Evolutionary conservation across 2,888 invertebrate genomes (phyloP).

Genomic region (Drosophila eohydei): DNA sequence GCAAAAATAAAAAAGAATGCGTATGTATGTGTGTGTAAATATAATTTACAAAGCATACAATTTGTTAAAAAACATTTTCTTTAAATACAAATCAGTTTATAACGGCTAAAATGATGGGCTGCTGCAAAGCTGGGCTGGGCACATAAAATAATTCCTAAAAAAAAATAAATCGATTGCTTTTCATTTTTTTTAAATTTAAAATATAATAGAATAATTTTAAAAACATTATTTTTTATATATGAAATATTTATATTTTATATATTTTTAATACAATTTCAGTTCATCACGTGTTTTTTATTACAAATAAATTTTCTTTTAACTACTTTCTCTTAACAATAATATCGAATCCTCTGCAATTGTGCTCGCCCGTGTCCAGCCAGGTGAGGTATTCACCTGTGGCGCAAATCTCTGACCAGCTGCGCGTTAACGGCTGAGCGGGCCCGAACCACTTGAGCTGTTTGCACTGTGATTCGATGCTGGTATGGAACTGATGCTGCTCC

Average conservation of each 20-base stretch:
- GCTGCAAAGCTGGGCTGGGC: not conserved
- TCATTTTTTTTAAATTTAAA: not conserved
- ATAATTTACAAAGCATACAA: slow-evolving; percentile 60
- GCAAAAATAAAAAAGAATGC: slow-evolving; percentile 25
- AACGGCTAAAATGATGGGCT: not conserved
- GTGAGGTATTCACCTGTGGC: slow-evolving; percentile 70
- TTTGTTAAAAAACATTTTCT: not conserved
- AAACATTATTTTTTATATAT: not conserved
- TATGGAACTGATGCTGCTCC: slow-evolving; percentile 57
- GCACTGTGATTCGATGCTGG: slow-evolving; percentile 79
- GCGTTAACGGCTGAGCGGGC: slow-evolving; percentile 75
- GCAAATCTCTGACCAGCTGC: slow-evolving; percentile 77
- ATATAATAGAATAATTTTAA: not conserved
- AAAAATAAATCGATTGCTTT: not conserved
- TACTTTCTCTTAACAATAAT: slow-evolving; percentile 79
- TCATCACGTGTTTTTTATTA: slow-evolving; percentile 1
- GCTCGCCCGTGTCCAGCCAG: slow-evolving; percentile 45
- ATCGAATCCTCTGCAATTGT: slow-evolving; percentile 61
- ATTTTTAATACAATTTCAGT: not conserved
- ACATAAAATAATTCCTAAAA: not conserved
- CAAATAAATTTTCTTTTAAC: not conserved
- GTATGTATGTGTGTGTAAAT: slow-evolving; percentile 33
- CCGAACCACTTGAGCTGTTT: slow-evolving; percentile 81
- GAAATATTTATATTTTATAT: slow-evolving; percentile 8
- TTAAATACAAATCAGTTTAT: slow-evolving; percentile 8